These are phyloP conservation scores for Rhadina sibilatrix DNA, from an alignment of 2,113 vertebrate species.

Conservation along the genomic window DNA sequence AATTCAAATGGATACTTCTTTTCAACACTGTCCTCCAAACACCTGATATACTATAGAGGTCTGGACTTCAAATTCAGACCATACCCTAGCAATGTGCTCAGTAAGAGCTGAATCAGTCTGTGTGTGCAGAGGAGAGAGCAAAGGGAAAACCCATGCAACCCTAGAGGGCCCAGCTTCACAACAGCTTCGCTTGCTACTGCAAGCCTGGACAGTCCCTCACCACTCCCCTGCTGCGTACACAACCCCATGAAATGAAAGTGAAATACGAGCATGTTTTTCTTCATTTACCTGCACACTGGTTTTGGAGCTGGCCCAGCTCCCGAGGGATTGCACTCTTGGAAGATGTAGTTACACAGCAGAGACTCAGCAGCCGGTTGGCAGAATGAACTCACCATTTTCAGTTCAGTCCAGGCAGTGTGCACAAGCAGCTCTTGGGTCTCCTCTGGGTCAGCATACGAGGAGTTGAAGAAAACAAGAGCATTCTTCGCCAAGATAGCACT, in stretches of 20 bases:
- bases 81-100: background rate
- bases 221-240: background rate
- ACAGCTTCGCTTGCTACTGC: background rate
- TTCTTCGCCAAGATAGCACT: constrained; percentile 73
- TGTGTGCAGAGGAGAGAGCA: background rate
- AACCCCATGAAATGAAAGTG: background rate
- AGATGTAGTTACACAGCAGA: constrained; percentile 88
- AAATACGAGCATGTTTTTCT: background rate
- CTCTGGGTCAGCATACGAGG: constrained; percentile 86
- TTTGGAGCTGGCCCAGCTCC: constrained; percentile 84
- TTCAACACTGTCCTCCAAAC: background rate
- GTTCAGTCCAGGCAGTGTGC: constrained; percentile 82
- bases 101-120: background rate
- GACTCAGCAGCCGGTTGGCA: constrained; percentile 85
- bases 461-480: constrained; percentile 91
- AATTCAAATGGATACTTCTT: background rate
- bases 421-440: constrained; percentile 88
- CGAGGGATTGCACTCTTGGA: constrained; percentile 89
- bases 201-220: background rate
- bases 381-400: constrained; percentile 80
- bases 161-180: background rate
- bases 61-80: background rate
- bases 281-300: constrained; percentile 91
- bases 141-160: background rate
- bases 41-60: background rate